Percentiles rank a stretch among this genome's conserved stretches.
Conservation (phyloP, 2,113 vertebrate species). For the Machaerirhynchus nigripectus region DNA sequence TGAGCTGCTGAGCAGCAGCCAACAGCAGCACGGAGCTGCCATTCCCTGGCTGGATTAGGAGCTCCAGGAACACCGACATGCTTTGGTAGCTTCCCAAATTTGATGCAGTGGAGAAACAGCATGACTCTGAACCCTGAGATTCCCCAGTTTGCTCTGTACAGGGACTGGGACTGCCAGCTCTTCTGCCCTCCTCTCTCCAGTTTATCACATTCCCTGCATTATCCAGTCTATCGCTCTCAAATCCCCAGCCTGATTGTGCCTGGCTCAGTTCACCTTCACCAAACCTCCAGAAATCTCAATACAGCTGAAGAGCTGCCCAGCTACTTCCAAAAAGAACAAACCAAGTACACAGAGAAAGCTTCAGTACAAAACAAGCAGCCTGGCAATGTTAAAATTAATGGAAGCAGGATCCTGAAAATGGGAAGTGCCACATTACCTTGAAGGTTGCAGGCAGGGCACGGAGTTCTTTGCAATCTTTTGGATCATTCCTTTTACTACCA, state of each 20-base stretch:
- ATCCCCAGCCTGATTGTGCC: background rate
- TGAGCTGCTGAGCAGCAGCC: background rate
- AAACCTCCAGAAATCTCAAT: background rate
- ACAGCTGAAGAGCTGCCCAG: background rate
- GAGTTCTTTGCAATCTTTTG: background rate
- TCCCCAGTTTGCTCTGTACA: background rate
- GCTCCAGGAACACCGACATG: background rate
- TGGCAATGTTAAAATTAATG: background rate
- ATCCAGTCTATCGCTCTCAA: background rate
- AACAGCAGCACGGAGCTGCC: background rate
- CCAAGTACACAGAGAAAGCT: background rate
- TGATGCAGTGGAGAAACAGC: background rate
- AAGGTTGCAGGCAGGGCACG: background rate
- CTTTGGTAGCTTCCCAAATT: background rate
- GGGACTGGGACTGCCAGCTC: background rate
- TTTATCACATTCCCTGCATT: background rate
- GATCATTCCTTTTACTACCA: background rate
- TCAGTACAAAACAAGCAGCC: background rate
- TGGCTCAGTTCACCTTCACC: background rate
- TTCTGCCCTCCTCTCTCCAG: background rate
- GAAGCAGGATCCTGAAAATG: background rate
- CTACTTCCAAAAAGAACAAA: background rate
- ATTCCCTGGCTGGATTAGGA: background rate
- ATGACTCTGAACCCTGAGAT: background rate
- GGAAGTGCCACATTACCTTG: background rate